Evolutionary conservation across 2,113 vertebrate genomes (phyloP).

Genomic region (Cromileptes altivelis): DNA sequence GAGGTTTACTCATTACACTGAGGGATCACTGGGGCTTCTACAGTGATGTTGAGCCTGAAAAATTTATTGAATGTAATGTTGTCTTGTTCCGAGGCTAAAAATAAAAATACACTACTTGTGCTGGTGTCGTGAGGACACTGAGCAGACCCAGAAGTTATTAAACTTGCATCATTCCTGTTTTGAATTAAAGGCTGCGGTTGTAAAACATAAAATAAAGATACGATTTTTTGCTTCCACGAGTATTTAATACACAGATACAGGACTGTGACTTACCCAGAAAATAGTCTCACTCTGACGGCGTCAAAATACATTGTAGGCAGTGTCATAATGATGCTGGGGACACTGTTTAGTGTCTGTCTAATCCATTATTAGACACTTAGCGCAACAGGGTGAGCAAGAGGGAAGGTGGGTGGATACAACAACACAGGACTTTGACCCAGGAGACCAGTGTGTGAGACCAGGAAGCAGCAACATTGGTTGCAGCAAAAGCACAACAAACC

Average conservation of each 20-base stretch:
- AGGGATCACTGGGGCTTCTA: background rate
- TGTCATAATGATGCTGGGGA: no score
- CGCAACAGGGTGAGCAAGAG: no score
- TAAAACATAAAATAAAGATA: conserved; percentile 6
- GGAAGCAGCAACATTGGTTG: no score
- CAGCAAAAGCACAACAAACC: no score
- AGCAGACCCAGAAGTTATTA: background rate
- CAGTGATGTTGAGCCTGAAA: background rate
- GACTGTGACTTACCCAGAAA: background rate
- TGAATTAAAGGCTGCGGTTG: background rate
- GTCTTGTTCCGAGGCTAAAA: conserved; percentile 19
- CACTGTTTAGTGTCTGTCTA: no score
- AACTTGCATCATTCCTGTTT: background rate
- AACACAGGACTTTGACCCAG: no score
- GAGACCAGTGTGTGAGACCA: no score
- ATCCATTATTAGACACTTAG: no score
- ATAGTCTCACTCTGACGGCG: no score
- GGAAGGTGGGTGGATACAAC: no score
- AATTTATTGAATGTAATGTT: background rate
- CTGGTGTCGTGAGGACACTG: background rate
- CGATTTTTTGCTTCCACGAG: background rate
- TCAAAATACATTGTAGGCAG: no score
- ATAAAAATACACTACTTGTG: conserved; percentile 3
- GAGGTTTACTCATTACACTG: background rate
- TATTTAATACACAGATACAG: background rate